phyloP scores from a whole-genome alignment of 2,113 vertebrate genomes.

The Indicator indicator region DNA sequence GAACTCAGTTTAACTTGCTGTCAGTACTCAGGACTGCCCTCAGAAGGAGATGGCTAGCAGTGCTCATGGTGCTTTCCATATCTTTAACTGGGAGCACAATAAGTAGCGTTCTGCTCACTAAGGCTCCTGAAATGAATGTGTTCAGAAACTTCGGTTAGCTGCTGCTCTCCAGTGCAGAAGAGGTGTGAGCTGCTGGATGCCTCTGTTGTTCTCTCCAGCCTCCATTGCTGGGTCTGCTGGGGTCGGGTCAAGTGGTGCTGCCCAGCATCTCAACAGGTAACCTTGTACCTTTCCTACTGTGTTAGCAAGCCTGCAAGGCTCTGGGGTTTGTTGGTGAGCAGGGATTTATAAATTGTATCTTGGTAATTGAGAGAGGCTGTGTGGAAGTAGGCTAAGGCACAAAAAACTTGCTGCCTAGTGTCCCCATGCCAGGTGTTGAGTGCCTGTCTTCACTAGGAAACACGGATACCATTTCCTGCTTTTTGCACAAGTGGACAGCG shows the following conservation, averaged over 20 bases:
- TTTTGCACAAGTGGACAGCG: not conserved
- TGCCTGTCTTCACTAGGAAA: not conserved
- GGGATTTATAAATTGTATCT: not conserved
- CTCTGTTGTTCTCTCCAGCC: not conserved
- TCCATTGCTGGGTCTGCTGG: not conserved
- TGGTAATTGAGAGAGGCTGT: not conserved
- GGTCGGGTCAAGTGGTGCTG: not conserved
- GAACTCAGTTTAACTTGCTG: not conserved
- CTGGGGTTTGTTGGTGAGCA: not conserved
- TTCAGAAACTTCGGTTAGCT: not conserved
- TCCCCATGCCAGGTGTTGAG: not conserved
- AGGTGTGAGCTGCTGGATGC: not conserved
- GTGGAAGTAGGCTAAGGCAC: not conserved
- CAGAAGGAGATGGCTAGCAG: slow-evolving; percentile 25
- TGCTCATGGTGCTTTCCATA: not conserved
- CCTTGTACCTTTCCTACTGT: not conserved
- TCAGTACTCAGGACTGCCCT: slow-evolving; percentile 47
- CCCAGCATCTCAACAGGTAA: slow-evolving; percentile 56
- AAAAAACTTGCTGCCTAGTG: fast-evolving
- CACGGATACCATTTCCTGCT: not conserved
- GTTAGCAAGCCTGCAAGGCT: not conserved
- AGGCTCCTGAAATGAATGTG: slow-evolving; percentile 47
- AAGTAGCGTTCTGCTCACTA: not conserved
- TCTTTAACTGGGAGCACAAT: not conserved
- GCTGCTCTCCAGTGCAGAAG: not conserved